Evolutionary conservation across 2,888 invertebrate genomes (phyloP).

Genomic region (Phortica magna): DNA sequence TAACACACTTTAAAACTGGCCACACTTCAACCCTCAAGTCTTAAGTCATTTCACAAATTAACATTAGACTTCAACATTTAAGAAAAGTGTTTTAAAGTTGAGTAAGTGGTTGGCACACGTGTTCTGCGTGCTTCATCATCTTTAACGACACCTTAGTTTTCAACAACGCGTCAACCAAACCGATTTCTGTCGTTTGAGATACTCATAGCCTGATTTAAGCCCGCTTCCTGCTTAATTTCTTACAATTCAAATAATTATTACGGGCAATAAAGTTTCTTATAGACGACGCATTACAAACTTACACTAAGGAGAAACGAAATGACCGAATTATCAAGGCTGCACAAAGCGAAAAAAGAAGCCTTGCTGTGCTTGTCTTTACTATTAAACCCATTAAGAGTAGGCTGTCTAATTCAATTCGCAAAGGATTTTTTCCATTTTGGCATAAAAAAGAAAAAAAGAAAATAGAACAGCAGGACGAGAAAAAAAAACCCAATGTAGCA

Average conservation of each 20-base stretch:
- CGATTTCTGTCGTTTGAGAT: too few species aligned
- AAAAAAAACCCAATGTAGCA: slow-evolving; percentile 45
- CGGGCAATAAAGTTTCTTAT: slow-evolving; percentile 69
- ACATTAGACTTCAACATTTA: not conserved
- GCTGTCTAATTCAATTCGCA: slow-evolving; percentile 67
- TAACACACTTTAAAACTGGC: slow-evolving; percentile 52
- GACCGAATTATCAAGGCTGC: too few species aligned
- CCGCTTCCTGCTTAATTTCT: slow-evolving; percentile 52
- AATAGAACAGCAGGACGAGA: slow-evolving; percentile 54
- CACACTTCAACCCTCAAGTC: slow-evolving; percentile 51
- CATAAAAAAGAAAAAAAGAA: slow-evolving; percentile 51
- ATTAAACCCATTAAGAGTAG: slow-evolving; percentile 10
- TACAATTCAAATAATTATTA: slow-evolving; percentile 71
- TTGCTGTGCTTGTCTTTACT: not conserved
- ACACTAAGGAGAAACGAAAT: not conserved
- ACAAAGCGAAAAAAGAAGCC: not conserved
- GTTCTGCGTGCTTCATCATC: not conserved
- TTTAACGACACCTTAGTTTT: not conserved
- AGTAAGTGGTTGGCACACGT: not conserved
- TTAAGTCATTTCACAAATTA: slow-evolving; percentile 54
- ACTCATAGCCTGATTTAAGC: not conserved
- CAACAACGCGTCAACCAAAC: too few species aligned
- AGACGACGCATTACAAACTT: slow-evolving; percentile 57
- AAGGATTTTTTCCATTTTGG: slow-evolving; percentile 60
- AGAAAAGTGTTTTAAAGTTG: not conserved